Base-by-base conservation (phyloP, 2,113 vertebrate species). In the Campylorhamphus procurvoides region DNA sequence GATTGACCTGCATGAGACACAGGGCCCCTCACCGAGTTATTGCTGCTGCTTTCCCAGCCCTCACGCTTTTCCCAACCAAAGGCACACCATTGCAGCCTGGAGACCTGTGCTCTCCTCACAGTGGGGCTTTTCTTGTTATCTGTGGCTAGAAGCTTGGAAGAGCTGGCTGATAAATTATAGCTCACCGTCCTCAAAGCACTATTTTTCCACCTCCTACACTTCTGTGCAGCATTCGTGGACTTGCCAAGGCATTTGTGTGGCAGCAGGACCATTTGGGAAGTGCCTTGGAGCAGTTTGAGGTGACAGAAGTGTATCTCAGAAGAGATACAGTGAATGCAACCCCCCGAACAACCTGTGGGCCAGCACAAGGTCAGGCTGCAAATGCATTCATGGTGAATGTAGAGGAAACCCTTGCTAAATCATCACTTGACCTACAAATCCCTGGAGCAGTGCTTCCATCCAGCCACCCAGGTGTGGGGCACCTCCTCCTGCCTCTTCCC, bases 171-270 rank as follows among this genome's bases (percentile, higher is more conserved):
- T 58, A 52, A 55, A 44, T 80, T 39, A 8, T 6, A 63, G 18
- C 6, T 40, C 3, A 0, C 46, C 63, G 28, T 66, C 40, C 59
- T 69, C 56, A 81, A 66, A 63, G n/a, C 13, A 50, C 18, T 59
- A 1, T 40, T 89, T 59, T 67, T 46, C 31, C 1, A 1, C 47
- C 24, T 87, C 42, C 33, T 72, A 8, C 42, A 7, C 22, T 67
- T 91, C 60, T 35, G 0, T 77, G 40, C 18, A 49, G 13, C 0
- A 0, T 74, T 66, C 2, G 1, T 46, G 60, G 42, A 15, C 29
- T 78, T 59, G 55, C 60, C 47, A 60, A 67, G 39, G 42, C 35
- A 39, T 93, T 74, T 84, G 23, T 72, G 42, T 76, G 47, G 28
- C 63, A 76, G 33, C 55, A 58, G 52, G 39, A 7, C 13, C 10